Evolutionary conservation across 2,888 invertebrate genomes (phyloP).

Genomic region (Aspidiotus destructor): DNA sequence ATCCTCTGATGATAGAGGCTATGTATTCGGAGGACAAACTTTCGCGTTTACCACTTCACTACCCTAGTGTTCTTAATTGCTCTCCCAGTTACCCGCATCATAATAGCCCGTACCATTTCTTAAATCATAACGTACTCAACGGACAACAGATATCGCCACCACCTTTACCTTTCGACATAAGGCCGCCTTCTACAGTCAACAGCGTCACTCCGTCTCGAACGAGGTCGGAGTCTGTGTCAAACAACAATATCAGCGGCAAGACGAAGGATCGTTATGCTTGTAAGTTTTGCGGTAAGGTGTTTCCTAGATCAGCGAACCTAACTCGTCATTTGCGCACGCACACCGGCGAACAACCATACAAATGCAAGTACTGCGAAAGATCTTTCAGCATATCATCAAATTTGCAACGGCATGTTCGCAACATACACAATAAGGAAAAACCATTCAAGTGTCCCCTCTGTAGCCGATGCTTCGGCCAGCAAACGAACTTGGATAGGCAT

Average conservation of each 20-base stretch:
- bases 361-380: conserved; percentile 96
- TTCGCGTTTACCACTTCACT: conserved; percentile 51
- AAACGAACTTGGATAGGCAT: conserved; percentile 95
- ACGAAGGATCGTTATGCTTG: conserved; percentile 84
- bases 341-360: conserved; percentile 95
- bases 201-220: conserved; percentile 6
- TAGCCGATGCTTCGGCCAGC: conserved; percentile 96
- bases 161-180: conserved; percentile 21
- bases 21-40: conserved; percentile 55
- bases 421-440: conserved; percentile 97
- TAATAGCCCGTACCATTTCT: conserved; percentile 42
- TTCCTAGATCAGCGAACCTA: conserved; percentile 92
- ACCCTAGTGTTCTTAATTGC: conserved; percentile 44
- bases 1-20: conserved; percentile 61
- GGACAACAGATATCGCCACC: conserved; percentile 40
- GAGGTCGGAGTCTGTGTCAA: neutral
- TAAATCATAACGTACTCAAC: conserved; percentile 44
- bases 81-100: conserved; percentile 42
- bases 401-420: conserved; percentile 92
- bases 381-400: conserved; percentile 99
- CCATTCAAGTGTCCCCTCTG: conserved; percentile 96
- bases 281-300: conserved; percentile 94
- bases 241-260: neutral
- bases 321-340: conserved; percentile 94
- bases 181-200: neutral